These are phyloP conservation scores for Pituophis catenifer DNA, from an alignment of 2,113 vertebrate genomes.

Conservation along the genomic window DNA sequence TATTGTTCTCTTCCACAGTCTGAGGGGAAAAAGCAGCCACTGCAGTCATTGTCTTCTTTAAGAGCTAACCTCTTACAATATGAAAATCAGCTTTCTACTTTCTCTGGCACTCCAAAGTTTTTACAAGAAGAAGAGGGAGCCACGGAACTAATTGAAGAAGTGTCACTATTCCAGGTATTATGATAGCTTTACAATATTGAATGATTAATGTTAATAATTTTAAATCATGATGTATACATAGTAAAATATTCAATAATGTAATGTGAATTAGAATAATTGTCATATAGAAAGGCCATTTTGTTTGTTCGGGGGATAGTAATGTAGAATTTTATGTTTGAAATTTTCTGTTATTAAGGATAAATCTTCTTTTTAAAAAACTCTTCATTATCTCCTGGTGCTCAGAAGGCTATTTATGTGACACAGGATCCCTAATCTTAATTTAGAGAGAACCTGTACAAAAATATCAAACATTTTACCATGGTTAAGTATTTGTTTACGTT, in stretches of 20 bases:
- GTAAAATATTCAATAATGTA: background rate
- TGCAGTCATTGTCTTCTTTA: constrained; percentile 76
- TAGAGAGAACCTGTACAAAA: too few species aligned
- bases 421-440: background rate
- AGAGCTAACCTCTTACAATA: constrained; percentile 73
- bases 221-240: background rate
- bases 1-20: constrained; percentile 65
- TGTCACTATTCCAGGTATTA: constrained; percentile 70
- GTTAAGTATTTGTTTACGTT: background rate
- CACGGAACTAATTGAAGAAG: constrained; percentile 60
- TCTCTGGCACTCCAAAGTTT: constrained; percentile 77
- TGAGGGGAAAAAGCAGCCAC: constrained; percentile 59
- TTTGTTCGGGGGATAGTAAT: background rate
- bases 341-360: background rate
- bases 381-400: background rate
- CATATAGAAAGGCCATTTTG: background rate
- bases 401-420: background rate
- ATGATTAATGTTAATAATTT: background rate
- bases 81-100: constrained; percentile 49
- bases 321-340: background rate
- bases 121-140: constrained; percentile 70
- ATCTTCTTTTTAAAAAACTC: background rate
- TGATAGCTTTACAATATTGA: background rate
- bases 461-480: background rate
- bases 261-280: background rate